These are phyloP conservation scores for Noctua pronuba DNA, from an alignment of 2,888 invertebrate species.

Conservation along the genomic window DNA sequence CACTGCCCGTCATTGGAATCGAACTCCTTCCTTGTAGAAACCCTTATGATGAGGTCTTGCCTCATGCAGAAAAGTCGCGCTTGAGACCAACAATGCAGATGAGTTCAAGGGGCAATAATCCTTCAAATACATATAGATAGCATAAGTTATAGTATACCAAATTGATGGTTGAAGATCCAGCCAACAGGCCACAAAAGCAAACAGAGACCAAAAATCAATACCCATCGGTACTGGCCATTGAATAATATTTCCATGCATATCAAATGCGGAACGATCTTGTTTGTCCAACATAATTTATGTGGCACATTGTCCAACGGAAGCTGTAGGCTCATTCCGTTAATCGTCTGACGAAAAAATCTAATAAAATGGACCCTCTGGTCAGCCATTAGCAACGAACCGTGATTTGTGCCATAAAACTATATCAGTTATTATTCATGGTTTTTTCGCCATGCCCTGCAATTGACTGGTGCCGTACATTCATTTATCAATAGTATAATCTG, in stretches of 20 bases:
- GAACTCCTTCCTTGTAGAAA: not conserved
- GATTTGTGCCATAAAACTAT: slow-evolving; percentile 81
- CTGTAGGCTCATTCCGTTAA: slow-evolving; percentile 87
- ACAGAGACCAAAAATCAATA: slow-evolving; percentile 60
- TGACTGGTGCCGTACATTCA: slow-evolving; percentile 80
- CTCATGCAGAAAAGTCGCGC: not conserved
- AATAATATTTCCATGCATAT: slow-evolving; percentile 75
- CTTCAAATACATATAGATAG: not conserved
- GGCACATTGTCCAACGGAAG: slow-evolving; percentile 85
- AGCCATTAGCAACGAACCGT: slow-evolving; percentile 85
- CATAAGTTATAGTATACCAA: not conserved
- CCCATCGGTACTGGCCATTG: slow-evolving; percentile 48
- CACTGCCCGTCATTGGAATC: not conserved
- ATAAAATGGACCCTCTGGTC: slow-evolving; percentile 77
- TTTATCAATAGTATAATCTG: slow-evolving; percentile 89
- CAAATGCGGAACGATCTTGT: slow-evolving; percentile 80
- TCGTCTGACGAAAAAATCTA: slow-evolving; percentile 86
- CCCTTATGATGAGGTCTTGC: not conserved
- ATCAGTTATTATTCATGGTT: slow-evolving; percentile 86
- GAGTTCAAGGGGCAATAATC: not conserved
- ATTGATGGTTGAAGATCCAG: not conserved
- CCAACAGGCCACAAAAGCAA: slow-evolving; percentile 12
- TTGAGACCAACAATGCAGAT: not conserved
- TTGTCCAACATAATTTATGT: slow-evolving; percentile 88
- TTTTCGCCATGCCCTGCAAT: slow-evolving; percentile 80